Conservation (phyloP, 2,113 vertebrate genomes). For the Aspiorhynchus laticeps region DNA sequence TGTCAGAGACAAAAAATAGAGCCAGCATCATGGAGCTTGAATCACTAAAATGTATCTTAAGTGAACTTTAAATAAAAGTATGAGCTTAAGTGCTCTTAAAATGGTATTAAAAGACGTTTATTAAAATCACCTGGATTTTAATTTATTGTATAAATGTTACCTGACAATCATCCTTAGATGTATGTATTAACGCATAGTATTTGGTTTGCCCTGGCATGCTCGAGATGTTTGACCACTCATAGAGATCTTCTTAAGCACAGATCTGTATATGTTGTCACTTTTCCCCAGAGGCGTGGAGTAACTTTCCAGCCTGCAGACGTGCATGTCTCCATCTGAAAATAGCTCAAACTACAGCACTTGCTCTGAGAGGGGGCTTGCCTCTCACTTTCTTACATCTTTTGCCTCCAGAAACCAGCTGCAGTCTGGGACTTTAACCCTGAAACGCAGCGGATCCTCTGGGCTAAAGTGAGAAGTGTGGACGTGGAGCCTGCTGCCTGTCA, state of each 20-base stretch:
- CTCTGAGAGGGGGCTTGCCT: constrained; percentile 63
- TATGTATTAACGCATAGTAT: constrained; percentile 1
- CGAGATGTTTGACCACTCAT: constrained; percentile 51
- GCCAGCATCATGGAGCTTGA: constrained; percentile 24
- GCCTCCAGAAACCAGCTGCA: constrained; percentile 65
- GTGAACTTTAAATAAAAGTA: neutral
- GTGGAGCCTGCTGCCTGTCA: constrained; percentile 63
- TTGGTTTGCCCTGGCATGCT: constrained; percentile 16
- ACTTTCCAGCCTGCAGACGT: constrained; percentile 68
- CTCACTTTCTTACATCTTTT: constrained; percentile 68
- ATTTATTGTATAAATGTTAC: neutral
- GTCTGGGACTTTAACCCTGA: constrained; percentile 68
- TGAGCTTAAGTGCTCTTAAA: constrained; percentile 23
- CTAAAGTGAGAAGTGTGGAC: constrained; percentile 62
- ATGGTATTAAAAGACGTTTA: neutral
- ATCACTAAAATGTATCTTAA: neutral
- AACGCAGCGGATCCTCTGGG: constrained; percentile 55
- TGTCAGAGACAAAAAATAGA: constrained; percentile 47
- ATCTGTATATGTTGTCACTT: constrained; percentile 63
- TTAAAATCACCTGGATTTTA: neutral
- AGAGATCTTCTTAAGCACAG: constrained; percentile 41
- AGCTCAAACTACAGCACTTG: constrained; percentile 71
- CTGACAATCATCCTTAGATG: constrained; percentile 9
- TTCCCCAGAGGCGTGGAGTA: constrained; percentile 59
- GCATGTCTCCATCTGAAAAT: constrained; percentile 80